Evolutionary conservation across 2,888 invertebrate genomes (phyloP).

Genomic region (Phengaris arion): DNA sequence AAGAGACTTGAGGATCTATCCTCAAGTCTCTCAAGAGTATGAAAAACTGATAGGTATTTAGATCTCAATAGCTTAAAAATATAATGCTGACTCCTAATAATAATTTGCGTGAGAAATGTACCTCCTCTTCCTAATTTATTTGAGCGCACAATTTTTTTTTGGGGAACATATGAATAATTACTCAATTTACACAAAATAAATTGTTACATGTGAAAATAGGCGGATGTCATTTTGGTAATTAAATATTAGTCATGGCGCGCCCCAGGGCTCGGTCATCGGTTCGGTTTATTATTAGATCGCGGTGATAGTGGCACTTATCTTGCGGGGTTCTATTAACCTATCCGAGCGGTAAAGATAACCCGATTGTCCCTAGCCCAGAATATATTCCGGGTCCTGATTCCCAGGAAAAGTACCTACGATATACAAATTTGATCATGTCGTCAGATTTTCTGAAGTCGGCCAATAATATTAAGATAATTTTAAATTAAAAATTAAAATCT

Average conservation of each 20-base stretch:
- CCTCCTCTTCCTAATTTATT: not conserved
- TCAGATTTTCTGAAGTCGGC: too few relatives aligned
- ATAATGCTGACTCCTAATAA: not conserved
- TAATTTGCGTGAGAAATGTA: not conserved
- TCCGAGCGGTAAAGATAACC: constrained; percentile 6
- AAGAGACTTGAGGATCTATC: too few relatives aligned
- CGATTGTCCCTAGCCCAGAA: not conserved
- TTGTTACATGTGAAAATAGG: constrained; percentile 20
- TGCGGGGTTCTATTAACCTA: constrained; percentile 11
- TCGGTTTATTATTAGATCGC: constrained; percentile 6
- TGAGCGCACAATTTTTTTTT: not conserved
- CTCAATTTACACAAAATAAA: constrained; percentile 16
- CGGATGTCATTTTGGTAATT: constrained; percentile 21
- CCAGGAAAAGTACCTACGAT: too few relatives aligned
- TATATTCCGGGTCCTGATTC: not conserved
- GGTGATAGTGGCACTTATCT: constrained; percentile 17
- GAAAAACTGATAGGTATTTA: not conserved
- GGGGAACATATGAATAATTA: not conserved
- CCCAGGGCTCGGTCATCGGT: constrained; percentile 20
- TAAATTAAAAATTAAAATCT: too few relatives aligned
- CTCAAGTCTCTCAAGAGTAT: too few relatives aligned
- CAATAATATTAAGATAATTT: too few relatives aligned
- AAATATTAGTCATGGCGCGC: constrained; percentile 23
- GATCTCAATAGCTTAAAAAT: not conserved
- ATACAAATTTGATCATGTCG: too few relatives aligned